Conservation (phyloP, 2,888 invertebrate species). For the Hetaerina titia region DNA sequence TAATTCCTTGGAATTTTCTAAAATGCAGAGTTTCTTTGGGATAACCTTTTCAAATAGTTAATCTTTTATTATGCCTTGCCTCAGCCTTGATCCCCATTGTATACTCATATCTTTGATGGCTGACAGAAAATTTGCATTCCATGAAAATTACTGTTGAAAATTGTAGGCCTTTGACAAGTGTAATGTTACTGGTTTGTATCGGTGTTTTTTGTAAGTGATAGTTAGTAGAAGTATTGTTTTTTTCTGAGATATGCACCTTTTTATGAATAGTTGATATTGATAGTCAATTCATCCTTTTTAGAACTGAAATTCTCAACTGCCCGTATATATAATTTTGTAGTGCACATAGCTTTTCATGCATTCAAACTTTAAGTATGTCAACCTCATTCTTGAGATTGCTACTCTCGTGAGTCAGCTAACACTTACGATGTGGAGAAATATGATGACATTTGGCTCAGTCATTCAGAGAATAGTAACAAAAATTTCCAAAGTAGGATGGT, state of each 20-base stretch:
- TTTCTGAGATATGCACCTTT: not conserved
- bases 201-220: not conserved
- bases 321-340: not conserved
- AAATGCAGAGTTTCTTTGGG: too few species aligned
- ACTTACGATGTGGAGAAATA: conserved; percentile 4
- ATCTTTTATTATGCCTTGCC: too few species aligned
- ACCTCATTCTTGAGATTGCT: not conserved
- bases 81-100: too few species aligned
- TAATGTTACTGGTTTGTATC: not conserved
- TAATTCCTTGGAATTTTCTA: too few species aligned
- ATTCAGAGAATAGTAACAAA: not conserved
- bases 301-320: not conserved
- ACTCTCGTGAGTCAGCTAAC: not conserved
- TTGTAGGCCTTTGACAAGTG: not conserved
- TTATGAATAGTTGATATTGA: not conserved
- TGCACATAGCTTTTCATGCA: not conserved
- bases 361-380: not conserved
- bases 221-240: not conserved
- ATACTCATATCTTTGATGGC: too few species aligned
- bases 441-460: not conserved
- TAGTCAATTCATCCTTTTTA: not conserved
- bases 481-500: not conserved
- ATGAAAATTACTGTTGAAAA: not conserved
- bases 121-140: too few species aligned
- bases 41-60: too few species aligned